Evolutionary conservation across 2,888 invertebrate genomes (phyloP).

Genomic region (Steinernema carpocapsae): DNA sequence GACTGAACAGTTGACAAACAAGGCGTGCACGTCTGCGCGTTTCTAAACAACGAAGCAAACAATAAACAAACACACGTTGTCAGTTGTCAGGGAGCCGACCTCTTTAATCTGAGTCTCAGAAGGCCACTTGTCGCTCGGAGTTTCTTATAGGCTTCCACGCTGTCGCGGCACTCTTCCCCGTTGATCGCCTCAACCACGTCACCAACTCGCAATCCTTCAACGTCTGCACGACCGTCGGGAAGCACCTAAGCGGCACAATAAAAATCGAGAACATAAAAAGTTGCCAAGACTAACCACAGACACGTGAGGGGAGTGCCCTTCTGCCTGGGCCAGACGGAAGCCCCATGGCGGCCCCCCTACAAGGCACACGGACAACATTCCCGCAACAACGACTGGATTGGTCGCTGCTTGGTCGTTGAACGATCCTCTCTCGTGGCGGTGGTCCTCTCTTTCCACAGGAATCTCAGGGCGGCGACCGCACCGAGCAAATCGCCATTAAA

Average conservation of each 20-base stretch:
- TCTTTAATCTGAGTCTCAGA: conserved; percentile 37
- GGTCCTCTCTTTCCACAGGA: conserved; percentile 4
- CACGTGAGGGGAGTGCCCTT: conserved; percentile 34
- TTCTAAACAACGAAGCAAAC: conserved; percentile 10
- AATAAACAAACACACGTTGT: conserved; percentile 22
- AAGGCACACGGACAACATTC: conserved; percentile 34
- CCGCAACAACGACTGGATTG: not conserved
- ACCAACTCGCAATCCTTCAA: conserved; percentile 39
- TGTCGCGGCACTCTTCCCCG: conserved; percentile 38
- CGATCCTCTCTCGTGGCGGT: not conserved
- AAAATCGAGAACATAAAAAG: not conserved
- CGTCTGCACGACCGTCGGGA: conserved; percentile 40
- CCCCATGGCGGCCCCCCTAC: conserved; percentile 44
- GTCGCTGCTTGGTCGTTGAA: not conserved
- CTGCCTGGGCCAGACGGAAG: conserved; percentile 36
- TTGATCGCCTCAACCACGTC: conserved; percentile 38
- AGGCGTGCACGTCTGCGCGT: conserved; percentile 12
- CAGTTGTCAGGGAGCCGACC: conserved; percentile 6
- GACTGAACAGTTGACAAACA: conserved; percentile 24
- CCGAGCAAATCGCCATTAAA: conserved; percentile 34
- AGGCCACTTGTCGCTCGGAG: conserved; percentile 35
- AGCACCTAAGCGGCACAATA: conserved; percentile 37
- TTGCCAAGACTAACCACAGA: conserved; percentile 33
- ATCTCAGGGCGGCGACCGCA: conserved; percentile 13
- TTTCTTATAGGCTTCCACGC: conserved; percentile 38